phyloP scores from a whole-genome alignment of 2,797 vertebrate genomes.

The Alcedo atthis region DNA sequence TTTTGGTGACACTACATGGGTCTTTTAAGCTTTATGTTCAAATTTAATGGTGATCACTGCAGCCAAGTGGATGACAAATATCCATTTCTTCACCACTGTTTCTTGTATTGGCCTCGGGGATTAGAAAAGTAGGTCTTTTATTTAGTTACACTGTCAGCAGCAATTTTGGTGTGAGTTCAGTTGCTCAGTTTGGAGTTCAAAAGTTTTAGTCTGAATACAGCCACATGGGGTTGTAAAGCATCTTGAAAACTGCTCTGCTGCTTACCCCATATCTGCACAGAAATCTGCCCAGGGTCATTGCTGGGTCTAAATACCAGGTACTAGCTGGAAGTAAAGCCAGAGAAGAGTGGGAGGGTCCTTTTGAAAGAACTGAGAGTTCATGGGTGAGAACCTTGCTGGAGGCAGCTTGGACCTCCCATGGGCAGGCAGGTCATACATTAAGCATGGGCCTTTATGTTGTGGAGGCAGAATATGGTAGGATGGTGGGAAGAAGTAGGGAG shows the following conservation, averaged over 20 bases:
- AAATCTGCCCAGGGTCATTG: background rate
- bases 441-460: accelerated
- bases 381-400: background rate
- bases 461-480: background rate
- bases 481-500: background rate
- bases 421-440: background rate
- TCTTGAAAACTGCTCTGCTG: background rate
- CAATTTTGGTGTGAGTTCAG: conserved; percentile 46
- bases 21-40: conserved; percentile 39
- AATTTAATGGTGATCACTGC: conserved; percentile 23
- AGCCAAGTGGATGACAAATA: conserved; percentile 42
- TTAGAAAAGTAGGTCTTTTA: conserved; percentile 47
- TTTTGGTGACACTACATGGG: conserved; percentile 33
- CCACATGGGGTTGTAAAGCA: background rate
- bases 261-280: accelerated
- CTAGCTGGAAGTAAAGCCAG: background rate
- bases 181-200: conserved; percentile 49
- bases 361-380: background rate
- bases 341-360: background rate
- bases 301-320: background rate
- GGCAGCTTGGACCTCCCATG: background rate
- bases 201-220: conserved; percentile 5
- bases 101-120: conserved; percentile 50
- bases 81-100: conserved; percentile 12
- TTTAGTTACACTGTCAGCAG: conserved; percentile 53